Evolutionary conservation across 2,888 invertebrate species (phyloP).

Genomic region (Aricia artaxerxes): DNA sequence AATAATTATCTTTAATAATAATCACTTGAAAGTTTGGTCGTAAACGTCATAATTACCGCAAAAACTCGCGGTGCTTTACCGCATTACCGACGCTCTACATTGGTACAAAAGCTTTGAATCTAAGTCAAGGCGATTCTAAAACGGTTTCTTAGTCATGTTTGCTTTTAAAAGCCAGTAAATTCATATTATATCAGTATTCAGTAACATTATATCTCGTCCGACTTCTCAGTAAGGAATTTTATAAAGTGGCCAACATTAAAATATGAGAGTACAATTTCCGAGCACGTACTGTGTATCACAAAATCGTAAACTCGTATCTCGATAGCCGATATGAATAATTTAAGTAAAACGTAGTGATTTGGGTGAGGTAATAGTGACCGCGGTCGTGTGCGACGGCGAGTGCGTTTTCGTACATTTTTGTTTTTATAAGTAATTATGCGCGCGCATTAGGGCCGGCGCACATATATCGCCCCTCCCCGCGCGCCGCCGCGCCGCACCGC

Average conservation of each 20-base stretch:
- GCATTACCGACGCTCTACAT: background rate
- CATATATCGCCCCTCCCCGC: slow-evolving; percentile 78
- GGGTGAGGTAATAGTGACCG: slow-evolving; percentile 30
- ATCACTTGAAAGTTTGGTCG: too few relatives aligned
- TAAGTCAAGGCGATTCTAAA: background rate
- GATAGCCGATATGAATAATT: slow-evolving; percentile 28
- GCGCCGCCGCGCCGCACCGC: slow-evolving; percentile 67
- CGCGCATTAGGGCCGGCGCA: slow-evolving; percentile 74
- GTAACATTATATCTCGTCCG: background rate
- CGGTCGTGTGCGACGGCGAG: slow-evolving; percentile 30
- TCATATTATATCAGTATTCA: background rate
- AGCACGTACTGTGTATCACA: slow-evolving; percentile 21
- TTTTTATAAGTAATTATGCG: slow-evolving; percentile 60
- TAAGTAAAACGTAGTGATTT: slow-evolving; percentile 28
- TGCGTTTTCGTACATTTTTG: slow-evolving; percentile 28
- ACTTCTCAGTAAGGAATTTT: slow-evolving; percentile 10
- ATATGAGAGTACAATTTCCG: background rate
- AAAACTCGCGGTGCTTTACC: background rate
- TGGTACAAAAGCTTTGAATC: background rate
- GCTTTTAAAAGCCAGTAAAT: too few relatives aligned
- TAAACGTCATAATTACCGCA: background rate
- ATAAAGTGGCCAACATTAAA: slow-evolving; percentile 22
- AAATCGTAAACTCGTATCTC: slow-evolving; percentile 12
- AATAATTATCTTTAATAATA: too few relatives aligned
- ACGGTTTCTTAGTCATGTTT: background rate